Evolutionary conservation across 2,888 invertebrate species (phyloP), one percentile per base, ranked within the genome.

Genomic region (Hecatera dysodea): DNA sequence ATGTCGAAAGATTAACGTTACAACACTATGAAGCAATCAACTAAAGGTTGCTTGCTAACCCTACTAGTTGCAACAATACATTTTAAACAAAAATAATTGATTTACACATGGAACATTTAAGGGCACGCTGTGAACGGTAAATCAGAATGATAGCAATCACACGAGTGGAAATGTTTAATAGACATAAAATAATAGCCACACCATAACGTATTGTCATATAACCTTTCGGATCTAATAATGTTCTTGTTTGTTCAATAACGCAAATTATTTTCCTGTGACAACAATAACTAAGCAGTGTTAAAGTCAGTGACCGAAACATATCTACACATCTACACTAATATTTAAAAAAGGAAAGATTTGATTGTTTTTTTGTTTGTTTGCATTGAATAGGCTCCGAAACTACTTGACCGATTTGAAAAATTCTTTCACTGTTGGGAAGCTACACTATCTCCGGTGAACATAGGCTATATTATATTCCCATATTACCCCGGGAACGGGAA

Each of bases 1-100:
- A 42, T 84, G 56, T 72, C 53, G 82, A 36, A 74, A 84, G 42
- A 22, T 46, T 7, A 33, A 19, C 19, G 48, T 82, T 82, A 72
- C 76, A 69, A 71, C 52, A 76, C 61, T 42, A 3, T 70, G 57
- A 33, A 53, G 79, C 61, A 72, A 78, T 82, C 52, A 48, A 55
- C 8, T 69, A 52, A 67, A 60, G 63, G 46, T 44, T 70, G 52
- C 19, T 50, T n/a, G 36, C 3, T 66, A 55, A 39, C 81, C 76
- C 55, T 70, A 63, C n/a, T 55, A 59, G 7, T 71, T 78, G 24
- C 61, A 62, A 82, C 72, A 78, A 71, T 55, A 81, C 39, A 55
- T 60, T 44, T 62, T 44, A 44, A 19, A 44, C 2, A 44, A 44
- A 50, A 63, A 64, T 76, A 57, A 76, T 75, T 60, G 53, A 66